phyloP scores from a whole-genome alignment of 1,140 invertebrate genomes.

The Wasmannia auropunctata region DNA sequence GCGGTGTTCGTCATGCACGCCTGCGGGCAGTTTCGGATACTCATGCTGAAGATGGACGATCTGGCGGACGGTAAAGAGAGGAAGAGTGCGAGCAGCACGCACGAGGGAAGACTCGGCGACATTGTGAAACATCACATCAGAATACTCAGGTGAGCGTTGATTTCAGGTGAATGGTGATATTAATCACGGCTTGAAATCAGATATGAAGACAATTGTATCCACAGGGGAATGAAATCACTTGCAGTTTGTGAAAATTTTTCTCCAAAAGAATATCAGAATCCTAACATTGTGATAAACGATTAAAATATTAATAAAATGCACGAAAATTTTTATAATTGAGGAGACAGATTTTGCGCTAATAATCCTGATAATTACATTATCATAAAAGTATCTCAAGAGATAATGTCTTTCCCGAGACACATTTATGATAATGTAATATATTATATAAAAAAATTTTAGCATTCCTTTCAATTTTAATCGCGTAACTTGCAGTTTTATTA shows the following conservation, averaged over 20 bases:
- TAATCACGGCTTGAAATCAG: neutral
- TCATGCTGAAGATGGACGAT: constrained; percentile 57
- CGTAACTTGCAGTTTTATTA: constrained; percentile 73
- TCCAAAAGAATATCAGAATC: neutral
- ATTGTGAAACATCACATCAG: constrained; percentile 75
- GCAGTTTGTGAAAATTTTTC: neutral
- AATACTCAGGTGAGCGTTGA: constrained; percentile 67
- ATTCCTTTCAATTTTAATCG: neutral
- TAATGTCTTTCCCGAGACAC: neutral
- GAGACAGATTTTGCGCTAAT: neutral
- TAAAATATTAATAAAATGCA: neutral
- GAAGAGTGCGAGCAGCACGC: neutral
- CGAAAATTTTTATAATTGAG: neutral
- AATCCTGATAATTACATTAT: neutral
- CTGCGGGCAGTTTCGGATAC: constrained; percentile 70
- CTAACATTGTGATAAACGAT: neutral
- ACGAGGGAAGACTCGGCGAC: constrained; percentile 5
- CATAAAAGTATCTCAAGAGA: neutral
- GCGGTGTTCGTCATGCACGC: constrained; percentile 71
- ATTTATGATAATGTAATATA: neutral
- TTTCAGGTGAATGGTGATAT: neutral
- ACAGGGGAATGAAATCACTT: neutral
- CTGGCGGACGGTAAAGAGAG: neutral
- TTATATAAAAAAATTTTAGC: neutral
- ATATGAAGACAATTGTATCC: neutral